Base-by-base conservation (phyloP, 1,140 invertebrate species). In the Drosophila rufa region DNA sequence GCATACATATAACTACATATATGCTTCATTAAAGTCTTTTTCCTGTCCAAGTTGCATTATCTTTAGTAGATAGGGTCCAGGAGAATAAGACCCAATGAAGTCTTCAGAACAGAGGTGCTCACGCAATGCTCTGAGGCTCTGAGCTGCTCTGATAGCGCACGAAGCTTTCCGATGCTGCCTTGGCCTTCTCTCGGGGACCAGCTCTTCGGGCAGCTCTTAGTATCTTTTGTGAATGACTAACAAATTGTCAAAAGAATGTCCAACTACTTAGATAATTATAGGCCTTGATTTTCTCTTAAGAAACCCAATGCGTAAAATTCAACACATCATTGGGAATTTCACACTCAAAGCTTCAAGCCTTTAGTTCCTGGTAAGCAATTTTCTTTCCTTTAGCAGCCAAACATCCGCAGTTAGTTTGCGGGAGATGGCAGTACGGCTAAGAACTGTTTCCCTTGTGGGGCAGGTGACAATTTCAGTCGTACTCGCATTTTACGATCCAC, bases 341-440 rank as follows among this genome's bases (percentile, higher is more conserved):
- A 67, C 73, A 76, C 45, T 48, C 45, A 57, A 38, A 65, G 19
- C 15, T 50, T 38, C 17, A 48, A 19, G 61, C 17, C 56, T 75
- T 80, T 17, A 30, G 19, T 56, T 56, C 36, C 53, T 56, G 53
- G 57, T 58, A 71, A 82, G 64, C 53, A 64, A 43, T 74, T 87
- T 82, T 46, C 47, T 57, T 78, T 74, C 80, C 69, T 73, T 58
- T 75, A 17, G 81, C 81, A 68, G 71, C 38, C 53, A 80, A 89
- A 84, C 85, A 89, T 89, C 84, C 80, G 84, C 80, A 66, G 68
- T 66, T 4, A 4, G n/a, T 22, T 25, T 12, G 6, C 15, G 25
- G 22, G 12, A 36, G 30, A 12, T 50, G 27, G n/a, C 22, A 25
- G 22, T 25, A 36, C 22, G 22, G 43, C 60, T 48, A 45, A 61